A percentile compares a stretch with the other conserved stretches of the same genome.
phyloP scores from a whole-genome alignment of 2,888 invertebrate species.

The Rapana venosa region DNA sequence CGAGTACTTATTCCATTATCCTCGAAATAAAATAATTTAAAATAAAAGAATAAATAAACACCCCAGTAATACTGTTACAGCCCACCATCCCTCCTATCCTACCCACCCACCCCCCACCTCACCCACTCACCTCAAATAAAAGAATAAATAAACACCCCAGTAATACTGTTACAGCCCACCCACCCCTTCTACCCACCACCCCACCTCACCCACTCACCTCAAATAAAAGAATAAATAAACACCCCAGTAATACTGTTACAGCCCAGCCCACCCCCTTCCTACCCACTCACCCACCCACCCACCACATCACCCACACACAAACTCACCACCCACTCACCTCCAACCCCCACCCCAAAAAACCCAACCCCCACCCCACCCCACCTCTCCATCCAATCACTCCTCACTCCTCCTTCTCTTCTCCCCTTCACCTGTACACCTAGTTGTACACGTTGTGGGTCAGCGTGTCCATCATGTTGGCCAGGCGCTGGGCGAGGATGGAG shows the following conservation, averaged over 20 bases:
- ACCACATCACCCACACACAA: not conserved
- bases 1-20: too few relatives aligned
- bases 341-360: too few relatives aligned
- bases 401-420: too few relatives aligned
- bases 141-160: not conserved
- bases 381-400: too few relatives aligned
- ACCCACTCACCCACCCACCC: not conserved
- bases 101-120: not conserved
- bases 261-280: not conserved
- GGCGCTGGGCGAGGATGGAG: slow-evolving; percentile 84
- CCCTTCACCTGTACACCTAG: slow-evolving; percentile 87
- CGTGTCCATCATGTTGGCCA: slow-evolving; percentile 88
- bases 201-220: slow-evolving; percentile 71
- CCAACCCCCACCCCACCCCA: too few relatives aligned
- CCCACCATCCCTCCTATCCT: not conserved
- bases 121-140: slow-evolving; percentile 70
- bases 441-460: slow-evolving; percentile 91
- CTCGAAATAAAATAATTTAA: too few relatives aligned
- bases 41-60: slow-evolving; percentile 1
- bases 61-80: not conserved
- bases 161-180: not conserved
- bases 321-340: not conserved
- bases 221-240: slow-evolving; percentile 1
- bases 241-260: not conserved
- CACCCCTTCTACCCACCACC: not conserved